Conservation (phyloP, 2,888 invertebrate genomes). For the Hypena proboscidalis region DNA sequence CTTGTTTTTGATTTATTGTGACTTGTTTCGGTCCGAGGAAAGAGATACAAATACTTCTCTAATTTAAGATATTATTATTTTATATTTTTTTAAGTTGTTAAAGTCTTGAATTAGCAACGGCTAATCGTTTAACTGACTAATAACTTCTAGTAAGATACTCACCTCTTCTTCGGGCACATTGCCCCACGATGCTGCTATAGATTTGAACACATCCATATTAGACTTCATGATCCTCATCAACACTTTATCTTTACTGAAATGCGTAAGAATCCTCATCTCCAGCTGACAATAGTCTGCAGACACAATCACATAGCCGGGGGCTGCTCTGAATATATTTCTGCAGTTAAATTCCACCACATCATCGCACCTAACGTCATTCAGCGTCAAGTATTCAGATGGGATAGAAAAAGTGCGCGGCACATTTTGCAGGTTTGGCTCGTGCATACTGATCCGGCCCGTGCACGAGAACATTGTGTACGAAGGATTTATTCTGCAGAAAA, state of each 20-base stretch:
- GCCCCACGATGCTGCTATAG: constrained; percentile 95
- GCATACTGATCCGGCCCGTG: constrained; percentile 95
- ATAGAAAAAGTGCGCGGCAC: constrained; percentile 94
- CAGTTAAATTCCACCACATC: constrained; percentile 85
- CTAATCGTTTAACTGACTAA: too few relatives aligned
- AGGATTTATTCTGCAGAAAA: constrained; percentile 86
- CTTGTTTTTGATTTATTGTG: background rate
- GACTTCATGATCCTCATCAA: constrained; percentile 88
- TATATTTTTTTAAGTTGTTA: too few relatives aligned
- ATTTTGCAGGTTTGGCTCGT: constrained; percentile 96
- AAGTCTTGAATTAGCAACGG: too few relatives aligned
- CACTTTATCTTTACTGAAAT: constrained; percentile 91
- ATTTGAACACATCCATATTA: constrained; percentile 92
- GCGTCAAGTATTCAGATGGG: constrained; percentile 60
- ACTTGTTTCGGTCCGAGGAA: too few relatives aligned
- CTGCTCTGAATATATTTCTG: constrained; percentile 88
- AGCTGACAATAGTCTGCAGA: constrained; percentile 98
- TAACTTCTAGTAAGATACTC: constrained; percentile 34
- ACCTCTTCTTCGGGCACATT: constrained; percentile 87
- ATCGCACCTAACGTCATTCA: constrained; percentile 42
- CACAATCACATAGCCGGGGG: constrained; percentile 87
- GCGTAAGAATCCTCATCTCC: constrained; percentile 96
- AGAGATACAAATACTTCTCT: too few relatives aligned
- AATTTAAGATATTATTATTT: too few relatives aligned
- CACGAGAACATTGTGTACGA: constrained; percentile 88